These are phyloP conservation scores for Alouatta palliata DNA, from an alignment of 2,113 vertebrate genomes.

Conservation along the genomic window DNA sequence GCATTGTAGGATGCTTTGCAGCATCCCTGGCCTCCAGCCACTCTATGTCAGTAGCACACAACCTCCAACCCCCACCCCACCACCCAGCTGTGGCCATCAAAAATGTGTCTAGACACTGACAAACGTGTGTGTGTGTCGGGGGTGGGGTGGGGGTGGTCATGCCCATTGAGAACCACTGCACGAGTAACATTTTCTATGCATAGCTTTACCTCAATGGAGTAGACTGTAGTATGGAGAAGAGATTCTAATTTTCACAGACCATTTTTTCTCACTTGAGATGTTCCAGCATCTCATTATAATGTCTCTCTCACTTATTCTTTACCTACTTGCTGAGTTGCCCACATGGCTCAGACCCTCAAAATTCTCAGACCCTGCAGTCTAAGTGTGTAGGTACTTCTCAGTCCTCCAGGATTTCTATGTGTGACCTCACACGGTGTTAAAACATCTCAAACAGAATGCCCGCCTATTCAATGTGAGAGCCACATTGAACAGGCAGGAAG, in stretches of 20 bases:
- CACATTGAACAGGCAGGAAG: neutral
- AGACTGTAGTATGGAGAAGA: neutral
- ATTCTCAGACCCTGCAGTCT: neutral
- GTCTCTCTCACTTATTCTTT: neutral
- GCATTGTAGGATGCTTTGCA: neutral
- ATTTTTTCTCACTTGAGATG: neutral
- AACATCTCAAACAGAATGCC: too few species aligned
- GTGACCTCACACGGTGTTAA: too few species aligned
- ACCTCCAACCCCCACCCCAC: neutral
- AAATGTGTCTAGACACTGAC: neutral
- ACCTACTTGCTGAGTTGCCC: neutral
- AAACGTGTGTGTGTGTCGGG: neutral
- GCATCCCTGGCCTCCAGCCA: neutral
- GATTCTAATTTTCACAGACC: neutral
- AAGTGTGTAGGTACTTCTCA: neutral
- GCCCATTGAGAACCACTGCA: neutral
- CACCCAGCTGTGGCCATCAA: neutral
- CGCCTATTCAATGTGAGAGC: neutral
- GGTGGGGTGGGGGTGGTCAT: neutral
- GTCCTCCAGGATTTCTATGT: neutral
- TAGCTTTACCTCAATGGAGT: neutral
- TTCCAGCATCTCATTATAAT: neutral
- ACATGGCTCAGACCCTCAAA: neutral
- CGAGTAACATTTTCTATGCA: neutral
- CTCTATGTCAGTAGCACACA: neutral